Conservation (phyloP, 1,140 invertebrate genomes). For the Drosophila eugracilis region DNA sequence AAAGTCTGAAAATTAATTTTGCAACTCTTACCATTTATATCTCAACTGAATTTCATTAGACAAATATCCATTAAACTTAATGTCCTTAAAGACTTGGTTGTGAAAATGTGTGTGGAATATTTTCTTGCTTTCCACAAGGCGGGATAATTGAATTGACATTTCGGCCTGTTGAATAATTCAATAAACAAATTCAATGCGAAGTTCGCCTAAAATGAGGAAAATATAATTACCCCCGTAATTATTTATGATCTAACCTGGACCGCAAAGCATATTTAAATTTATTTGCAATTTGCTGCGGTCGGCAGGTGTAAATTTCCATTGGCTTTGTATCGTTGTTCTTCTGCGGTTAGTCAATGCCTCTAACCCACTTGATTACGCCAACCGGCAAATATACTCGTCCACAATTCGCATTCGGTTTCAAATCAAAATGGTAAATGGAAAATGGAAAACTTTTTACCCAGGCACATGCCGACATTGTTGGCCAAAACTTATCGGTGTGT, state of each 20-base stretch:
- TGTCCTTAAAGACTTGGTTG: neutral
- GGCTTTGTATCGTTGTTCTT: conserved; percentile 17
- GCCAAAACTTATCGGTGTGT: no score
- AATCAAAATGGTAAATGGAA: conserved; percentile 32
- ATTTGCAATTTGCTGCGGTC: conserved; percentile 30
- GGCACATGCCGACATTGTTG: conserved; percentile 31
- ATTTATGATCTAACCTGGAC: conserved; percentile 34
- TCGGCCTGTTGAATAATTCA: conserved; percentile 18
- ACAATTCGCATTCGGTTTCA: conserved; percentile 5
- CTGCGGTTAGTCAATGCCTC: conserved; percentile 20
- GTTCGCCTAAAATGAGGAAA: conserved; percentile 11
- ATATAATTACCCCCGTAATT: conserved; percentile 55
- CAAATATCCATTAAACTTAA: conserved; percentile 31
- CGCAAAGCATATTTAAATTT: conserved; percentile 60
- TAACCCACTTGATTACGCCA: conserved; percentile 26
- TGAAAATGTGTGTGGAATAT: neutral
- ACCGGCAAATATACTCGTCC: neutral
- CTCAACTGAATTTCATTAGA: conserved; percentile 30
- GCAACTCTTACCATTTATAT: neutral
- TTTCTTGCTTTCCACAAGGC: neutral
- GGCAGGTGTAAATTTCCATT: conserved; percentile 43
- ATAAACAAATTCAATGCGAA: conserved; percentile 32
- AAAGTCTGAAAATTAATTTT: conserved; percentile 5
- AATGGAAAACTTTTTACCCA: neutral
- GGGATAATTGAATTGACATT: conserved; percentile 28